Percentiles rank a stretch among this genome's conserved stretches.
These are phyloP conservation scores for Equus quagga DNA, from an alignment of 2,113 vertebrate genomes.

Conservation along the genomic window DNA sequence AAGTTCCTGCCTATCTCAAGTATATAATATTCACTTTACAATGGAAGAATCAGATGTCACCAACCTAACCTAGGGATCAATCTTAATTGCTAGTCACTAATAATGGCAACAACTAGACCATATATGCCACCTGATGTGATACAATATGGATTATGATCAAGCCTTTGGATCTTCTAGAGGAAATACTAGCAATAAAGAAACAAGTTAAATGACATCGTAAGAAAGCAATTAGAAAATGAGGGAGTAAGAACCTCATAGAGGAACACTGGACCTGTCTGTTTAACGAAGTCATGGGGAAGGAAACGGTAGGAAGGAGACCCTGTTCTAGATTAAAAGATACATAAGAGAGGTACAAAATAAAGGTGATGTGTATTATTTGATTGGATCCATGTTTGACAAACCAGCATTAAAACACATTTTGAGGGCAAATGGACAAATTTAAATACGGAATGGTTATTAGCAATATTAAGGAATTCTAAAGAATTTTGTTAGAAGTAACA, in stretches of 20 bases:
- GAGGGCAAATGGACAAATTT: neutral
- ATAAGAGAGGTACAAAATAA: neutral
- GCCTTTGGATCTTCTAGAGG: neutral
- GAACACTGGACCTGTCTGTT: neutral
- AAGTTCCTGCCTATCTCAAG: slow-evolving; percentile 13
- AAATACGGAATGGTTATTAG: neutral
- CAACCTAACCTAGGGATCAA: neutral
- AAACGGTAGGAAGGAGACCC: neutral
- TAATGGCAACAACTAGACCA: neutral
- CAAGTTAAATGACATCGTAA: neutral
- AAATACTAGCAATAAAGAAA: neutral
- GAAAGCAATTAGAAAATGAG: neutral
- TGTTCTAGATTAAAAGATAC: neutral
- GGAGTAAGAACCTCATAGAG: neutral
- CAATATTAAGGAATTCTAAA: neutral
- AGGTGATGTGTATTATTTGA: neutral
- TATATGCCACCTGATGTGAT: neutral
- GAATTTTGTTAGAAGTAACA: neutral
- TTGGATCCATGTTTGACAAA: neutral
- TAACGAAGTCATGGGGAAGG: neutral
- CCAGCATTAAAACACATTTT: neutral
- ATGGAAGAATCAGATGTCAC: neutral
- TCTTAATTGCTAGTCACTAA: slow-evolving; percentile 35
- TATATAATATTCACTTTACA: slow-evolving; percentile 33
- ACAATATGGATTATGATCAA: neutral